These are phyloP conservation scores for Drosophila equinoxialis DNA, from an alignment of 1,140 invertebrate genomes.

Conservation along the genomic window DNA sequence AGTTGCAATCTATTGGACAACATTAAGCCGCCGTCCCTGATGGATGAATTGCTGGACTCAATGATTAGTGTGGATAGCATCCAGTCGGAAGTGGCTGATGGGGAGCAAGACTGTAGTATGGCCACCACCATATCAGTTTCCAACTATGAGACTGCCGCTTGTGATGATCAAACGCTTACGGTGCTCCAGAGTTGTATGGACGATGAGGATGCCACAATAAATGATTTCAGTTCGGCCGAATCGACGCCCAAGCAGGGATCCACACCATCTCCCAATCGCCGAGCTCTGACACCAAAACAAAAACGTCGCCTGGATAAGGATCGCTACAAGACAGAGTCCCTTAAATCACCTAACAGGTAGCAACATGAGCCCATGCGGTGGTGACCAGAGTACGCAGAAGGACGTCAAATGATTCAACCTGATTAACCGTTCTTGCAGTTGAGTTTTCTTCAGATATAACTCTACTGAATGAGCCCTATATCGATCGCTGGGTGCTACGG, in stretches of 20 bases:
- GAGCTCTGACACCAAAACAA: conserved; percentile 89
- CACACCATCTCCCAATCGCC: conserved; percentile 67
- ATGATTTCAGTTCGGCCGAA: conserved; percentile 87
- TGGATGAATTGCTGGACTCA: conserved; percentile 91
- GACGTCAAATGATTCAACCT: no score
- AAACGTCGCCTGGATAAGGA: conserved; percentile 89
- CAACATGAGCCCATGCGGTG: no score
- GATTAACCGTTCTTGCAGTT: no score
- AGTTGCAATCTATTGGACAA: conserved; percentile 88
- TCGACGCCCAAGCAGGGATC: conserved; percentile 87
- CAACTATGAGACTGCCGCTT: conserved; percentile 77
- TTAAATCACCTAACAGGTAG: no score
- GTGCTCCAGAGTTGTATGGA: conserved; percentile 82
- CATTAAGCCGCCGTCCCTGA: conserved; percentile 91
- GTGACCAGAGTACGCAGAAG: no score
- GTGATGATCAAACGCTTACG: conserved; percentile 85
- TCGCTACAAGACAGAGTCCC: conserved; percentile 90
- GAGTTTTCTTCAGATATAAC: no score
- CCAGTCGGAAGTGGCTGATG: conserved; percentile 89
- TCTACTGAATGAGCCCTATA: no score
- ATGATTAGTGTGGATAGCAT: conserved; percentile 94
- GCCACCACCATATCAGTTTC: conserved; percentile 78
- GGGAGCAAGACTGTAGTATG: conserved; percentile 62
- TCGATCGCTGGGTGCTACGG: no score
- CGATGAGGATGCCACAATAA: conserved; percentile 83